These are phyloP conservation scores for Drosophila heteroneura DNA, from an alignment of 2,888 invertebrate species.

Conservation along the genomic window DNA sequence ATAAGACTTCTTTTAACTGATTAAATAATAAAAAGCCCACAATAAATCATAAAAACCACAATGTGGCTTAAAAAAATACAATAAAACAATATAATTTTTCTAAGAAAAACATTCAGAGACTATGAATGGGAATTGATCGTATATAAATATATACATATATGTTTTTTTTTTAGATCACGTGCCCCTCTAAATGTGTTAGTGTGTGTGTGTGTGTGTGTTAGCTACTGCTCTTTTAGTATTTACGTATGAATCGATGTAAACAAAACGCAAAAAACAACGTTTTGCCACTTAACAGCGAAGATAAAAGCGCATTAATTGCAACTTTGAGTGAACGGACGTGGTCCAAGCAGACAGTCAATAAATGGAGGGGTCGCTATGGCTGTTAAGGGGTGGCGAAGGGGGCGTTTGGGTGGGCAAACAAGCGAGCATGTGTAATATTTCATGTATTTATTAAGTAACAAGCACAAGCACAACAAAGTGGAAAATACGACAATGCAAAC, in stretches of 20 bases:
- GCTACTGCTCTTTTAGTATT: slow-evolving; percentile 41
- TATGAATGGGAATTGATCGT: slow-evolving; percentile 41
- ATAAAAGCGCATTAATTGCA: slow-evolving; percentile 71
- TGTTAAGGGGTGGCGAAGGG: neutral
- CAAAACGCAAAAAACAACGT: slow-evolving; percentile 52
- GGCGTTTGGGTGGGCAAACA: neutral
- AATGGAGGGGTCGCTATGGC: neutral
- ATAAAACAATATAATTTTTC: neutral
- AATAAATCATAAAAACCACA: neutral
- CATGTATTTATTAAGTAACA: slow-evolving; percentile 61
- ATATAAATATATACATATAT: neutral
- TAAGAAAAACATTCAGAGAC: neutral
- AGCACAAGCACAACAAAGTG: slow-evolving; percentile 51
- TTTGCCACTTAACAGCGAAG: slow-evolving; percentile 39
- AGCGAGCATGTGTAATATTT: slow-evolving; percentile 49
- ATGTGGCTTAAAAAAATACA: neutral
- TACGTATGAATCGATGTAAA: slow-evolving; percentile 70
- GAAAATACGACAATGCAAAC: slow-evolving; percentile 43
- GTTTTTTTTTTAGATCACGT: neutral
- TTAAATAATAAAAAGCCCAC: neutral
- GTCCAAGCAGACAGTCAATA: slow-evolving; percentile 15
- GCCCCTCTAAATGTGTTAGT: neutral
- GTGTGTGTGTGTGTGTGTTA: neutral
- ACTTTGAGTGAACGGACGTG: slow-evolving; percentile 27
- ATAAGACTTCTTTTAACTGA: neutral